phyloP scores from a whole-genome alignment of 2,888 invertebrate species.

The Glaucopsyche alexis region DNA sequence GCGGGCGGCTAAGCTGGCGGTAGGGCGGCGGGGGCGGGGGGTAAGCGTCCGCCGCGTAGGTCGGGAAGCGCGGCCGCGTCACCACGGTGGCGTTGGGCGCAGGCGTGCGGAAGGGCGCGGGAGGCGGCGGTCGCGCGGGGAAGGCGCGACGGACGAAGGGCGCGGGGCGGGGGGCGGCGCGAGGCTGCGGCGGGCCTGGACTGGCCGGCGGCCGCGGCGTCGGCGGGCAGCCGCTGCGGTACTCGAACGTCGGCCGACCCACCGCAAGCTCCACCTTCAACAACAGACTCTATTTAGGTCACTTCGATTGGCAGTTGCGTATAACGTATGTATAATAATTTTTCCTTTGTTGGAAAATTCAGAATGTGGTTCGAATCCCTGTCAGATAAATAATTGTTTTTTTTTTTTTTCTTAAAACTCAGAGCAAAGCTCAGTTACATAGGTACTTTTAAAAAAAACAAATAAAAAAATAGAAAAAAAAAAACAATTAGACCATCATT shows the following conservation, averaged over 20 bases:
- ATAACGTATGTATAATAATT: too few relatives aligned
- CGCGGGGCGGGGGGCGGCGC: constrained; percentile 44
- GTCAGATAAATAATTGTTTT: too few relatives aligned
- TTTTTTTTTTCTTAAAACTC: too few relatives aligned
- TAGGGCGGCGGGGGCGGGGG: constrained; percentile 49
- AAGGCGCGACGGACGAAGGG: constrained; percentile 45
- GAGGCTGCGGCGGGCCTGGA: constrained; percentile 41
- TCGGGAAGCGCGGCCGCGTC: constrained; percentile 41
- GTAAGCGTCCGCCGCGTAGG: constrained; percentile 40
- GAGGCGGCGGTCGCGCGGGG: constrained; percentile 41
- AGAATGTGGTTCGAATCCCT: too few relatives aligned
- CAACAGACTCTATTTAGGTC: too few relatives aligned
- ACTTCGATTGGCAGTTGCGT: too few relatives aligned
- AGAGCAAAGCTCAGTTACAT: too few relatives aligned
- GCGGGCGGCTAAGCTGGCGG: constrained; percentile 44
- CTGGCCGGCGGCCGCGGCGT: constrained; percentile 43
- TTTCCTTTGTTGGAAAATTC: too few relatives aligned
- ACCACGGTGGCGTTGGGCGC: constrained; percentile 46
- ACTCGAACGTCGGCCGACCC: constrained; percentile 66
- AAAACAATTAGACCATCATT: too few relatives aligned
- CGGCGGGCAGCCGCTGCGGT: constrained; percentile 53
- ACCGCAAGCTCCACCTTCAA: constrained; percentile 67
- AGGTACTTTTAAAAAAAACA: too few relatives aligned
- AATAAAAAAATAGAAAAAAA: too few relatives aligned
- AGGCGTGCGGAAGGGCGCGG: constrained; percentile 43